Evolutionary conservation across 2,113 vertebrate genomes (phyloP).

Genomic region (Jacana jacana): DNA sequence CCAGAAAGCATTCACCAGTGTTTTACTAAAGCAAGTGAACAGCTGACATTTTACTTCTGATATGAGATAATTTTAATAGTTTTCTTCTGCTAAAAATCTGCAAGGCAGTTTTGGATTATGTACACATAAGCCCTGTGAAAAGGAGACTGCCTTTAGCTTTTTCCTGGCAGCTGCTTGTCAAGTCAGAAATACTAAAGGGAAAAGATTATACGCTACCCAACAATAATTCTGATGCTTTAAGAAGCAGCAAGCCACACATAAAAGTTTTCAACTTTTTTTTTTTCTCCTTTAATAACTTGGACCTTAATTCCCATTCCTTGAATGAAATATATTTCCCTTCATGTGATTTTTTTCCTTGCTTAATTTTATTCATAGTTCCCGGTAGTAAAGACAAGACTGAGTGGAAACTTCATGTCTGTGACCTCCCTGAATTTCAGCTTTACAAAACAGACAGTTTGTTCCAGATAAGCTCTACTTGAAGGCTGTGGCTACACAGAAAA

Average conservation of each 20-base stretch:
- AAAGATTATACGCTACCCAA: background rate
- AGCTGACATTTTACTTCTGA: background rate
- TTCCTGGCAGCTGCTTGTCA: background rate
- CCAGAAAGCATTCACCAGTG: rapidly evolving
- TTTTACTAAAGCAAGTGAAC: background rate
- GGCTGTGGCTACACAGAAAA: background rate
- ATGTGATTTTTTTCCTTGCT: background rate
- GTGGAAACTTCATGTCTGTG: background rate
- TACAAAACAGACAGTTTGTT: background rate
- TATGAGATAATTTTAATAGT: background rate
- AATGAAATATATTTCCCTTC: background rate
- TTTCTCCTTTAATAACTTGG: background rate
- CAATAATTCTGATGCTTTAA: background rate
- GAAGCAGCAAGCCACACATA: background rate
- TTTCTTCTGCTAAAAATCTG: background rate
- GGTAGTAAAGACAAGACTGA: background rate
- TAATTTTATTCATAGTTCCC: background rate
- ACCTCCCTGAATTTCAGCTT: background rate
- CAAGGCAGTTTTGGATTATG: background rate
- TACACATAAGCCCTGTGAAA: background rate
- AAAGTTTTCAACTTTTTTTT: background rate
- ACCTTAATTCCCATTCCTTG: background rate
- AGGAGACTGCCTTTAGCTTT: background rate
- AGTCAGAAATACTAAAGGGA: background rate
- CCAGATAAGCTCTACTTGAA: background rate